Conservation (phyloP, 2,113 vertebrate genomes). For the Onychorhynchus coronatus region DNA sequence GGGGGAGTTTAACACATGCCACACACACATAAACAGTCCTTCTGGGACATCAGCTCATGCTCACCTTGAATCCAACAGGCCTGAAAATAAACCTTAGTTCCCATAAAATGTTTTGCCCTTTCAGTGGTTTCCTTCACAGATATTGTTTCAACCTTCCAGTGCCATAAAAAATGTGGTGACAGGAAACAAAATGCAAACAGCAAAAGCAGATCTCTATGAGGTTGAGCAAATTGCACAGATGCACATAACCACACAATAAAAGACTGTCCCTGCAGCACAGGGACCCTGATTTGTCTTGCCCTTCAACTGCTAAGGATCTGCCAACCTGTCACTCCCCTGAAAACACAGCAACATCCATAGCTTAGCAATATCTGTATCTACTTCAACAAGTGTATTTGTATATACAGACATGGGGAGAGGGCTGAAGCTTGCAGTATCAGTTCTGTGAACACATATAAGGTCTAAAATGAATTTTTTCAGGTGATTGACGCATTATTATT, state of each 20-base stretch:
- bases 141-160: not conserved
- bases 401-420: not conserved
- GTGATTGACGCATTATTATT: not conserved
- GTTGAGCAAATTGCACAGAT: not conserved
- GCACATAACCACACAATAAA: not conserved
- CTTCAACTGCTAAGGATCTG: not conserved
- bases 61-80: not conserved
- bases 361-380: not conserved
- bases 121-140: not conserved
- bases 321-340: not conserved
- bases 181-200: not conserved
- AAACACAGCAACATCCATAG: not conserved
- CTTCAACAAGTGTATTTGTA: not conserved
- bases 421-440: not conserved
- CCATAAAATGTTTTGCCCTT: not conserved
- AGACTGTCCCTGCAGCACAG: not conserved
- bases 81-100: not conserved
- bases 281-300: not conserved
- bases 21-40: not conserved
- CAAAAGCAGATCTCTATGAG: not conserved
- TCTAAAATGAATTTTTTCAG: not conserved
- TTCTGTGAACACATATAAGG: not conserved
- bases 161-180: not conserved
- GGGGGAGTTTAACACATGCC: not conserved
- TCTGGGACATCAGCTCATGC: not conserved